Percentiles rank a stretch among this genome's conserved stretches.
phyloP scores from a whole-genome alignment of 2,888 invertebrate species.

The Yponomeuta malinellus region DNA sequence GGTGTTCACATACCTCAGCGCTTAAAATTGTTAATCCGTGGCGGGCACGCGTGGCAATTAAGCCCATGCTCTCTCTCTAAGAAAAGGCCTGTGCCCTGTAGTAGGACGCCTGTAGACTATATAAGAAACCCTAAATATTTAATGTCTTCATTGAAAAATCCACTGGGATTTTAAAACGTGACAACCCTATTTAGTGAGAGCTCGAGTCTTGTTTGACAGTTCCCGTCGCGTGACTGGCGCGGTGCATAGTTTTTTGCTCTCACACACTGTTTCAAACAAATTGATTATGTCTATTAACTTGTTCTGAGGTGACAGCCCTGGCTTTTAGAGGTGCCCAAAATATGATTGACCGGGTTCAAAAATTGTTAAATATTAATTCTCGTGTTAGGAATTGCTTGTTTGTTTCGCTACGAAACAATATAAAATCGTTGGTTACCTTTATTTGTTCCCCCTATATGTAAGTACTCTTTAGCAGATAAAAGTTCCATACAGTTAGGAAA shows the following conservation, averaged over 20 bases:
- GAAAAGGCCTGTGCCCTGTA: too few species aligned
- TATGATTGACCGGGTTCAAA: constrained; percentile 20
- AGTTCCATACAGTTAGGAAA: too few species aligned
- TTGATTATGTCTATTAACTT: constrained; percentile 59
- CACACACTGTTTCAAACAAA: constrained; percentile 47
- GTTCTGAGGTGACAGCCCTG: constrained; percentile 51
- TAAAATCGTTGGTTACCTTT: too few species aligned
- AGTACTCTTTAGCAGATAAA: too few species aligned
- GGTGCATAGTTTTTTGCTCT: constrained; percentile 39
- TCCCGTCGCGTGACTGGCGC: constrained; percentile 51
- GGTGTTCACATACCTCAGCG: too few species aligned
- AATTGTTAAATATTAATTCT: not conserved
- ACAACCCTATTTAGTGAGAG: constrained; percentile 29
- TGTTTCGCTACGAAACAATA: not conserved
- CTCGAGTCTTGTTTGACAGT: constrained; percentile 53
- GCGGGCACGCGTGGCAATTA: too few species aligned
- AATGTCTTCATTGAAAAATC: too few species aligned
- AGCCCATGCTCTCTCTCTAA: too few species aligned
- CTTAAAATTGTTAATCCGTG: too few species aligned
- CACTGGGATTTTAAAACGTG: not conserved
- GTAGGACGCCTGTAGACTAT: too few species aligned
- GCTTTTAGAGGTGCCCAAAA: constrained; percentile 38
- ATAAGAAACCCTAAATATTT: too few species aligned
- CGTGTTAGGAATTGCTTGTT: not conserved
- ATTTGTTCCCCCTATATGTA: too few species aligned